Evolutionary conservation across 2,888 invertebrate genomes (phyloP), one percentile per base, ranked within the genome.

Genomic region (Catocala sponsa): DNA sequence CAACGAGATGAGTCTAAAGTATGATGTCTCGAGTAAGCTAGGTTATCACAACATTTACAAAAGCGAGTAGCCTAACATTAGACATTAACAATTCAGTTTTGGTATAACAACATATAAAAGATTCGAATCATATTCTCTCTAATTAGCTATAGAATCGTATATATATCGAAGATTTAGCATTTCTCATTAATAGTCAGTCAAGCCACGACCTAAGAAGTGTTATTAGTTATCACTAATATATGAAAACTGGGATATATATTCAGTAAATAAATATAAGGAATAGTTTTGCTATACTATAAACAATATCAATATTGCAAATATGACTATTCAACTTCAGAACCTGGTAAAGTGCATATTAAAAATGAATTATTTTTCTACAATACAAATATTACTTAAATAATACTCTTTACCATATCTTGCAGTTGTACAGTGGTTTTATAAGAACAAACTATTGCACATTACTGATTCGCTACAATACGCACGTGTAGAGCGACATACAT

Each of bases 111-210:
- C 84, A 88, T 86, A 84, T 85, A 77, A 86, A 89, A 89, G 83
- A 88, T 85, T 88, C 84, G 87, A 89, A 90, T 88, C 71, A 87
- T 83, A 90, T 87, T 89, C 87, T 84, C 83, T 86, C 82, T 85
- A 86, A 83, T 83, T 82, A 75, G 57, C 79, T 70, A 77, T 69
- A 77, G 71, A 77, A 74, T 75, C 68, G 65, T 75, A 76, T 65
- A 53, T 72, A 69, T 70, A 78, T 72, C 66, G 73, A 79, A 79
- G 74, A 78, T 77, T 76, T 80, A 81, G 72, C 72, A 70, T 72
- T 79, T 82, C 73, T 78, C 73, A 76, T 79, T 79, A 81, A 77
- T 81, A 80, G 65, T 86, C 85, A 83, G 83, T 86, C 85, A 83
- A 84, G 84, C 83, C 76, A 80, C 75, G 72, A 79, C 75, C 76